phyloP scores from a whole-genome alignment of 2,797 vertebrate genomes.

The Emys orbicularis region DNA sequence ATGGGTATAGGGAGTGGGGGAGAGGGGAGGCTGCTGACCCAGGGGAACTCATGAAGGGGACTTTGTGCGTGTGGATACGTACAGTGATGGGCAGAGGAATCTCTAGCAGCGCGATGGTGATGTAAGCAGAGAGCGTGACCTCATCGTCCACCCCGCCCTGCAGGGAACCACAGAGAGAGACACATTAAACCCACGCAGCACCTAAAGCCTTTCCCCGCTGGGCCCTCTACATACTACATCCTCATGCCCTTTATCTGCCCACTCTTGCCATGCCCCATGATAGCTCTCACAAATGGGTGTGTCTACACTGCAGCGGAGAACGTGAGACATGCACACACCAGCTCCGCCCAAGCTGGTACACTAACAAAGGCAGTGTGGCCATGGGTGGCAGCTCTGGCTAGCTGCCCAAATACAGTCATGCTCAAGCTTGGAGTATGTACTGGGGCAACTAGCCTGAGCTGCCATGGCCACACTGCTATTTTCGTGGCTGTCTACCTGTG shows the following conservation, averaged over 20 bases:
- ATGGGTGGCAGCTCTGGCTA: not conserved
- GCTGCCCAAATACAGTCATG: not conserved
- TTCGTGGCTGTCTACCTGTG: not conserved
- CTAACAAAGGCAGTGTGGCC: not conserved
- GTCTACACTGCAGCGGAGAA: not conserved
- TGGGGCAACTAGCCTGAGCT: not conserved
- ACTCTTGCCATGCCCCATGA: no score
- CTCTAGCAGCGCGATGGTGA: constrained; percentile 76
- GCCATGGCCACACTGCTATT: not conserved
- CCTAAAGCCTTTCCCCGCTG: not conserved
- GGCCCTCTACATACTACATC: not conserved
- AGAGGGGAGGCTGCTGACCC: not conserved
- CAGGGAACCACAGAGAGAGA: not conserved
- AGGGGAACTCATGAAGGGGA: no score
- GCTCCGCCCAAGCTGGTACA: not conserved
- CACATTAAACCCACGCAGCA: not conserved
- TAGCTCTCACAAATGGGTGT: not conserved
- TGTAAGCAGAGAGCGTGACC: constrained; percentile 72
- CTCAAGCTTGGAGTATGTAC: not conserved
- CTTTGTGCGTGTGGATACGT: constrained; percentile 8
- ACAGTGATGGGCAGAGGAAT: constrained; percentile 68
- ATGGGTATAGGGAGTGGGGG: not conserved
- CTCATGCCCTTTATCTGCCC: not conserved
- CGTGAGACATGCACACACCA: not conserved
- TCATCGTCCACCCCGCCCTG: constrained; percentile 78